phyloP scores from a whole-genome alignment of 2,888 invertebrate genomes.

The Chloroclystis v-ata region DNA sequence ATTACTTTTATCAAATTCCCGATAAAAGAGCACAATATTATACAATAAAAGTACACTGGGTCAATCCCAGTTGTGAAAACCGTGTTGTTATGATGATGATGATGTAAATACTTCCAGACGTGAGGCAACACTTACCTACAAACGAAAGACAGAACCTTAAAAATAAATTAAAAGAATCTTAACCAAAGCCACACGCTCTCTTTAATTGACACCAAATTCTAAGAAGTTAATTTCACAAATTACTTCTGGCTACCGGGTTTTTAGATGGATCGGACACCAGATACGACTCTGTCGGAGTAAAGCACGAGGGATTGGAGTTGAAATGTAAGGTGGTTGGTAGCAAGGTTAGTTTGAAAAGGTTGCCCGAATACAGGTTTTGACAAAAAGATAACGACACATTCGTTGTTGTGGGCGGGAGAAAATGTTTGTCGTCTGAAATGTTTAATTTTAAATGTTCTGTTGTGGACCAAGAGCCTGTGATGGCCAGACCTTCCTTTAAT shows the following conservation, averaged over 20 bases:
- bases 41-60: too few relatives aligned
- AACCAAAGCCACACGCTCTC: slow-evolving; percentile 30
- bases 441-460: slow-evolving; percentile 15
- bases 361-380: slow-evolving; percentile 43
- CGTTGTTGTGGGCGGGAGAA: slow-evolving; percentile 52
- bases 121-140: too few relatives aligned
- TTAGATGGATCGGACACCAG: slow-evolving; percentile 52
- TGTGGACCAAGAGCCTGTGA: too few relatives aligned
- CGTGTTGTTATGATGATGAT: too few relatives aligned
- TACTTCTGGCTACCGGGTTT: slow-evolving; percentile 74
- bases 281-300: slow-evolving; percentile 49
- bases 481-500: too few relatives aligned
- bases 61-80: too few relatives aligned
- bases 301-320: neutral
- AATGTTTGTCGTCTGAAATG: slow-evolving; percentile 41
- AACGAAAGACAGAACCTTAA: neutral
- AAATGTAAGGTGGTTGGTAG: neutral
- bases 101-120: too few relatives aligned
- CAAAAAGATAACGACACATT: slow-evolving; percentile 47
- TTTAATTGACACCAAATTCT: slow-evolving; percentile 75
- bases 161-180: slow-evolving; percentile 14
- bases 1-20: too few relatives aligned
- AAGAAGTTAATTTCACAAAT: slow-evolving; percentile 79
- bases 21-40: too few relatives aligned
- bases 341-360: slow-evolving; percentile 47